These are phyloP conservation scores for Drosophila leonis DNA, from an alignment of 2,888 invertebrate species.

Conservation along the genomic window DNA sequence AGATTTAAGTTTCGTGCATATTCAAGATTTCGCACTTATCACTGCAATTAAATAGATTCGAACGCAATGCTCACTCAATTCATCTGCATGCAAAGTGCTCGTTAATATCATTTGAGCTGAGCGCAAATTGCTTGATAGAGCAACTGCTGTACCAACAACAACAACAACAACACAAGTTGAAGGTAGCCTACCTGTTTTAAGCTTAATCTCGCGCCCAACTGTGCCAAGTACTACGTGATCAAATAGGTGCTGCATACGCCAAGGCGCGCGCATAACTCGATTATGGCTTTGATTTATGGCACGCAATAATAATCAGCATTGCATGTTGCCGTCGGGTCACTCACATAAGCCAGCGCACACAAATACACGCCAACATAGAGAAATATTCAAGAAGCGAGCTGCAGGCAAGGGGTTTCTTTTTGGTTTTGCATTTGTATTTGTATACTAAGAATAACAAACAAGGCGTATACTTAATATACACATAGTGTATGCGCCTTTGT, in stretches of 20 bases:
- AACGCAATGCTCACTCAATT: conserved; percentile 37
- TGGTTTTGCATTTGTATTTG: conserved; percentile 10
- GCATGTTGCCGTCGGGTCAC: conserved; percentile 49
- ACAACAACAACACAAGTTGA: not conserved
- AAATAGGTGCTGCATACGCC: conserved; percentile 56
- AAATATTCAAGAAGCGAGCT: not conserved
- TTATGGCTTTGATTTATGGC: conserved; percentile 77
- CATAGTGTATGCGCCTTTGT: not conserved
- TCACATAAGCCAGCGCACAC: conserved; percentile 8
- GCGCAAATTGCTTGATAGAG: conserved; percentile 8
- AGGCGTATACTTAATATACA: conserved; percentile 54
- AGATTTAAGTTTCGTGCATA: not conserved
- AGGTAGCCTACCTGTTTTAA: not conserved
- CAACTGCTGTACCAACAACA: not conserved
- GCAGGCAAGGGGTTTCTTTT: not conserved
- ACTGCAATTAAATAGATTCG: conserved; percentile 2
- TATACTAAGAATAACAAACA: conserved; percentile 23
- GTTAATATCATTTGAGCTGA: conserved; percentile 58
- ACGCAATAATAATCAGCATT: conserved; percentile 79
- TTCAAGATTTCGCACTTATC: not conserved
- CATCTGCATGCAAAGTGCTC: conserved; percentile 67
- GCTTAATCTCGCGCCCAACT: not conserved
- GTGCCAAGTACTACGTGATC: conserved; percentile 28
- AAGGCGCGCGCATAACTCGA: conserved; percentile 72
- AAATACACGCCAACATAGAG: conserved; percentile 1